Evolutionary conservation across 2,888 invertebrate species (phyloP), one percentile per base, ranked within the genome.

Genomic region (Alentia gelatinosa): DNA sequence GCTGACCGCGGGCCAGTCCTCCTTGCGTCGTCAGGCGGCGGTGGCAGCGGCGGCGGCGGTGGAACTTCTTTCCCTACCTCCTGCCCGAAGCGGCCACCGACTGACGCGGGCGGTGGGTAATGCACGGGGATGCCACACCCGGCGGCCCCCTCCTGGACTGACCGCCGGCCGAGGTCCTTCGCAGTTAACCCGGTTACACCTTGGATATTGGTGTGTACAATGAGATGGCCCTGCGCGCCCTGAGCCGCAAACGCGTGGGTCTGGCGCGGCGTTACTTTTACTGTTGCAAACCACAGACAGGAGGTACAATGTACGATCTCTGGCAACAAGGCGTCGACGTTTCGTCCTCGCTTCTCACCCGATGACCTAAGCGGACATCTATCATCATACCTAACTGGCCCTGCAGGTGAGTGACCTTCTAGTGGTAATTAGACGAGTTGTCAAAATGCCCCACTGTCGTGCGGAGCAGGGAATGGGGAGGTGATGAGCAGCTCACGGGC

Each of bases 251-350:
- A 1, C 33, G 68, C 33, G 12, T 30, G 68, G 68, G 68, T 30
- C 26, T 68, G 68, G 68, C 68, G 33, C 68, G 30, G 68, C 26
- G 68, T 26, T 68, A 68, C 68, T 26, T 12, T 47, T 12, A 68
- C 26, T n/a, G 30, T 30, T 19, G 12, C 12, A 12, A 19, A 12
- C 26, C 68, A 30, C 30, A 68, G 68, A 30, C 68, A 30, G 68
- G 68, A 68, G 68, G 68, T 68, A 68, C 68, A 68, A 68, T 68
- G 68, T 68, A 68, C 68, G 68, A 68, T 68, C 68, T 26, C 68
- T 68, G 68, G 68, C 68, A 26, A 30, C 68, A 26, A 19, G 30
- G 30, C 33, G n/a, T 30, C 30, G 68, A 68, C 30, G 26, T 68
- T 30, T 12, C 30, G n/a, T 68, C 26, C 26, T 30, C 68, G 30